Conservation (phyloP, 2,888 invertebrate genomes). For the Baccha elongata region DNA sequence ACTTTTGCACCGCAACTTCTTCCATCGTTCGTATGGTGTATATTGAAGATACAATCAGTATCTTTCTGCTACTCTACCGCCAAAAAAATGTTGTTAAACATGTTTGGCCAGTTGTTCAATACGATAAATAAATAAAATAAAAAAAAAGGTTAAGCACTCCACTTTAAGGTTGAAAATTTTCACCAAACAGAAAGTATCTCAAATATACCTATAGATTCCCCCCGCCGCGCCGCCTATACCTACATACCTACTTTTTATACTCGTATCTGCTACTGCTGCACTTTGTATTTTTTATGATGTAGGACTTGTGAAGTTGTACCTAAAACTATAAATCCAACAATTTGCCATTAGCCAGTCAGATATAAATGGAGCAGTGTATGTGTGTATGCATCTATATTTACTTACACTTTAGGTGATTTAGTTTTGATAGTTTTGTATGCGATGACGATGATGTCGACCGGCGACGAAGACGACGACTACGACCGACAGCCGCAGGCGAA, state of each 20-base stretch:
- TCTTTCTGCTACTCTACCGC: slow-evolving; percentile 34
- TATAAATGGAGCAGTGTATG: slow-evolving; percentile 23
- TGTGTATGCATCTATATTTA: neutral
- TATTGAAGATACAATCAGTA: slow-evolving; percentile 47
- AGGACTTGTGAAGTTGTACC: neutral
- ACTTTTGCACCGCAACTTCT: slow-evolving; percentile 28
- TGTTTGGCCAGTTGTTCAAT: slow-evolving; percentile 50
- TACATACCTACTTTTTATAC: neutral
- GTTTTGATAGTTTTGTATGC: slow-evolving; percentile 34
- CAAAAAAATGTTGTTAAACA: slow-evolving; percentile 65
- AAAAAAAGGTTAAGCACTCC: slow-evolving; percentile 41
- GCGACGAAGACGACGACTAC: neutral
- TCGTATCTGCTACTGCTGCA: slow-evolving; percentile 12
- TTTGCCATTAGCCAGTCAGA: slow-evolving; percentile 28
- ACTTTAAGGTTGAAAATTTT: slow-evolving; percentile 55
- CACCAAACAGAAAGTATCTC: slow-evolving; percentile 51
- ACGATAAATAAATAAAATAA: neutral
- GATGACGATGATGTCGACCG: neutral
- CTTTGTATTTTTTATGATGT: slow-evolving; percentile 28
- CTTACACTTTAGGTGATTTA: slow-evolving; percentile 39
- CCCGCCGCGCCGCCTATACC: neutral
- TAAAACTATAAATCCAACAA: slow-evolving; percentile 6
- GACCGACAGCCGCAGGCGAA: slow-evolving; percentile 12
- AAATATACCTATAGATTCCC: too few species aligned
- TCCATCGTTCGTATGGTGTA: neutral